phyloP scores from a whole-genome alignment of 2,797 vertebrate genomes.

The Acanthornis magna region DNA sequence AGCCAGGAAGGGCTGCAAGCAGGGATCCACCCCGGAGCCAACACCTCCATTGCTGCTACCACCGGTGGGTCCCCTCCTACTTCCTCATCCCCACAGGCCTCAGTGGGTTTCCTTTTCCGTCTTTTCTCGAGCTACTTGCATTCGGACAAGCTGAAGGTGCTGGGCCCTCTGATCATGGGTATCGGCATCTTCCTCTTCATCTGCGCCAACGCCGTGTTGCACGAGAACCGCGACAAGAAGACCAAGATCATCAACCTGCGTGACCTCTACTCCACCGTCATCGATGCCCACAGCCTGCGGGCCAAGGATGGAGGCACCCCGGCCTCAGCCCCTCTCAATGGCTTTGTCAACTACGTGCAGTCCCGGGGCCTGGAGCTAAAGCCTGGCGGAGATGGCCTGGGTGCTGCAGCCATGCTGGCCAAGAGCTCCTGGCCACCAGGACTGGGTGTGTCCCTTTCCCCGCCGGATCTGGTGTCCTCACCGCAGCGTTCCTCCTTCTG shows the following conservation, averaged over 20 bases:
- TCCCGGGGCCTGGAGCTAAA: conserved; percentile 81
- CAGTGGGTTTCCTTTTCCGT: conserved; percentile 81
- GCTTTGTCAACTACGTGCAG: conserved; percentile 88
- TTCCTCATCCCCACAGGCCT: conserved; percentile 49
- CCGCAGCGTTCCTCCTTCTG: conserved; percentile 70
- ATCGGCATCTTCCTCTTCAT: conserved; percentile 99
- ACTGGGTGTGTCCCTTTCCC: conserved; percentile 64
- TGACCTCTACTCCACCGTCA: conserved; percentile 97
- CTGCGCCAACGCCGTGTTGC: conserved; percentile 95
- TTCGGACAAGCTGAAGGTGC: conserved; percentile 96
- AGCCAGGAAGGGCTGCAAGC: background rate
- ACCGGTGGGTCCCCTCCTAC: background rate
- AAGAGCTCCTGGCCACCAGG: conserved; percentile 86
- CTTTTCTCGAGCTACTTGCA: conserved; percentile 90
- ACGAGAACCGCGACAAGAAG: conserved; percentile 96
- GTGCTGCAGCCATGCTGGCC: conserved; percentile 75
- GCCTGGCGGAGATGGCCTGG: conserved; percentile 70
- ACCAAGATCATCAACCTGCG: conserved; percentile 97
- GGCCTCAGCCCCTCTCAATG: conserved; percentile 81
- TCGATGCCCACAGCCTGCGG: conserved; percentile 91
- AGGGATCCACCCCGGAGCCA: background rate
- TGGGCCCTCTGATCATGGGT: conserved; percentile 96
- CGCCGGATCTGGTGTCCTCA: conserved; percentile 53
- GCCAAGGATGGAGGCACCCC: conserved; percentile 80
- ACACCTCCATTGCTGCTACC: conserved; percentile 10